Percentiles rank a stretch among this genome's conserved stretches.
phyloP scores from a whole-genome alignment of 2,797 vertebrate genomes.

The Hylomyscus alleni region DNA sequence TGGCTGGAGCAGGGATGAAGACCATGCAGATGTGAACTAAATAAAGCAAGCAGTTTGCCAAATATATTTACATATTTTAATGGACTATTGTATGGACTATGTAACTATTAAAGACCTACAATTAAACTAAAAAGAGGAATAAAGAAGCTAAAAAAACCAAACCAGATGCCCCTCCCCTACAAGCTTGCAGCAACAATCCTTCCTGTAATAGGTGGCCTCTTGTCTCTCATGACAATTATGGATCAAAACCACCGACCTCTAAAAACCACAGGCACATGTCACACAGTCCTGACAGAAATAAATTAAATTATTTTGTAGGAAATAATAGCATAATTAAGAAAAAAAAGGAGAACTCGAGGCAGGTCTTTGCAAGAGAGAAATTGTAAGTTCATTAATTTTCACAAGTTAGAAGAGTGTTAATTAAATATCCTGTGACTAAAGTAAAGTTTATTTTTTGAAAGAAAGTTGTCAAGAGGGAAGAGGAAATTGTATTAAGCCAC shows the following conservation, averaged over 20 bases:
- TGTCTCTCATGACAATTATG: neutral
- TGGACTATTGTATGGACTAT: constrained; percentile 25
- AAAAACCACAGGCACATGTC: neutral
- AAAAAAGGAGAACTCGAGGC: neutral
- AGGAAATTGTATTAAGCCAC: neutral
- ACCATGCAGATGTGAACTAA: neutral
- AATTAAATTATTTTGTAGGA: constrained; percentile 11
- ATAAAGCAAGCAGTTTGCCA: neutral
- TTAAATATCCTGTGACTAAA: constrained; percentile 66
- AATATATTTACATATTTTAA: neutral
- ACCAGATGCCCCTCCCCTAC: neutral
- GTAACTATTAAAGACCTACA: neutral
- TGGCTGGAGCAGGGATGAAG: neutral
- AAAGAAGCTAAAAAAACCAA: constrained; percentile 25
- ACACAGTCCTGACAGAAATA: constrained; percentile 21
- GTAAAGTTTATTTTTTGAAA: constrained; percentile 58
- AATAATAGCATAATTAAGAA: constrained; percentile 67
- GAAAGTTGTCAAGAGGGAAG: constrained; percentile 29
- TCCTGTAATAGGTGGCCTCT: neutral
- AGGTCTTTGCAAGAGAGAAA: constrained; percentile 69
- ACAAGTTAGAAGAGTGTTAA: constrained; percentile 68
- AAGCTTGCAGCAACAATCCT: neutral
- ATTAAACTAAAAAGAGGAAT: neutral
- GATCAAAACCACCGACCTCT: neutral
- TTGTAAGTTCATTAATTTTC: constrained; percentile 68